Evolutionary conservation across 2,113 vertebrate genomes (phyloP), one percentile per base, ranked within the genome.

Genomic region (Pseudopodoces humilis): DNA sequence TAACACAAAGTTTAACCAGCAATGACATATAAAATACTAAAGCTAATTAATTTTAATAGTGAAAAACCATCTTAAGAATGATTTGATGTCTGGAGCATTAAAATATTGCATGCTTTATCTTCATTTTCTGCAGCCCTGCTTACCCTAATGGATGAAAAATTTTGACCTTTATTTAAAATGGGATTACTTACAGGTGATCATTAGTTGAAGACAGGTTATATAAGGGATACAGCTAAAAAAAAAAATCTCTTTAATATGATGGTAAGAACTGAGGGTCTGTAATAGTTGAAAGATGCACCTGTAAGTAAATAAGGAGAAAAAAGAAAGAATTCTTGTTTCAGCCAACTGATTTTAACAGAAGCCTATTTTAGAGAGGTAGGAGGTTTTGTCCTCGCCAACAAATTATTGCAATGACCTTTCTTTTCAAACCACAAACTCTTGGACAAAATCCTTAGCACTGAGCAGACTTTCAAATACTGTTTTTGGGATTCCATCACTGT

Each of bases 1-100:
- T 88, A 91, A 89, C 67, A 69, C 20, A 16, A 70, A 84, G 22
- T 77, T 77, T 86, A 92, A 93, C 44, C 33, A 90, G 62, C 68
- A 56, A 75, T 10, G 19, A 62, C 80, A 55, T 65, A 77, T 30
- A 63, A 79, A 79, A 47, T 19, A 74, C 70, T 50, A 70, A 74
- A 91, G 50, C 16, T 83, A 88, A 83, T 93, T 92, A 84, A 86
- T 94, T 92, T 47, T 80, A 55, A 86, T 77, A 24, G 41, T 78
- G 52, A 63, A 89, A 85, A 41, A 10, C 11, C 30, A 68, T 50
- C 21, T 90, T 56, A 67, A 76, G 69, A 80, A 49, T 76, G 17
- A 62, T 81, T 84, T 78, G n/a, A 30, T 85, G 31, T 78, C 78
- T 79, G 44, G n/a, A 63, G 17, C 20, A 39, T 69, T 83, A 67